Evolutionary conservation across 2,797 vertebrate species (phyloP), one percentile per base, ranked within the genome.

Genomic region (Phaenicophaeus curvirostris): DNA sequence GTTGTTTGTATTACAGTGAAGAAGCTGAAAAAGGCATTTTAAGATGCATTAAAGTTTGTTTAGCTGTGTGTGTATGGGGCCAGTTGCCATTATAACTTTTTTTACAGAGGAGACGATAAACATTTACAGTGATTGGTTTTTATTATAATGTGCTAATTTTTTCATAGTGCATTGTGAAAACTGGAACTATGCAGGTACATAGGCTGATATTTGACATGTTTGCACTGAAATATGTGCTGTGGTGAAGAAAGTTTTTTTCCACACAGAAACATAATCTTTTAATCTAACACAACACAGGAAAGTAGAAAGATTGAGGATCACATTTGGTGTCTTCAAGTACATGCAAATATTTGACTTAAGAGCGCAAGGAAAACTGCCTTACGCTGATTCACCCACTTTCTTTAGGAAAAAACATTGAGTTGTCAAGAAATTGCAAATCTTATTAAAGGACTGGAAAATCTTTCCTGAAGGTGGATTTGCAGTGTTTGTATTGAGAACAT

Each of bases 391-490:
- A 67, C 35, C 16, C 13, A 17, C 27, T 87, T 79, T 46, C 65
- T 95, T 58, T 67, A 51, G 30, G 2, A 39, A 28, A 54, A 77
- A 62, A 54, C 16, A 54, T 13, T 7, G n/a, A 87, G 57, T 77
- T 7, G 4, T 93, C 63, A 89, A 77, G 65, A 89, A 87, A 83
- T 31, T 59, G 57, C 61, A 94, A 62, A 83, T 94, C 85, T 83
- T 93, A 79, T 80, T 85, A 85, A 87, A 94, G 58, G 65, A 65
- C 63, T 85, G 57, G 72, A 71, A 96, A 93, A 79, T 79, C 41
- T 89, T 94, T 75, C 87, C 61, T 94, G 48, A 81, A 93, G 93
- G 82, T 89, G 65, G 61, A 85, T 87, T 90, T 87, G 63, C 75
- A 55, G 54, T 81, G 61, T 85, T 92, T 87, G 19, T 85, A 31